Percentiles rank a stretch among this genome's conserved stretches.
phyloP scores from a whole-genome alignment of 2,888 invertebrate genomes.

The Rhodophaea formosa region DNA sequence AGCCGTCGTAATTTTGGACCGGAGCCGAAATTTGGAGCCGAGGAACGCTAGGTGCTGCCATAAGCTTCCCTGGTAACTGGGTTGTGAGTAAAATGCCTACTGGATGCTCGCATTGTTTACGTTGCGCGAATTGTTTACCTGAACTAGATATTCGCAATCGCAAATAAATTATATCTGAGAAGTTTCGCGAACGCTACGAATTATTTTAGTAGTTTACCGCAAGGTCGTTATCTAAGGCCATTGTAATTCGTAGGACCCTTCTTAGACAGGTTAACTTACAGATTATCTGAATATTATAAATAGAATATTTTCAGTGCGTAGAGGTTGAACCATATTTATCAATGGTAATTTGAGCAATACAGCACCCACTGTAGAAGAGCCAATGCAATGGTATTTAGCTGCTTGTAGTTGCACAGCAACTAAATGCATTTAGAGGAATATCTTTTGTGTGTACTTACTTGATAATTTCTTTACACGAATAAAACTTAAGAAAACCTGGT shows the following conservation, averaged over 20 bases:
- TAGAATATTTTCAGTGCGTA: too few relatives aligned
- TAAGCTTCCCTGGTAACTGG: slow-evolving; percentile 32
- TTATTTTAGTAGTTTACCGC: not conserved
- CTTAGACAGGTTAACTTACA: not conserved
- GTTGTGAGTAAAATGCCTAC: slow-evolving; percentile 9
- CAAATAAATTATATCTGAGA: not conserved
- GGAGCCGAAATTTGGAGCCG: slow-evolving; percentile 58
- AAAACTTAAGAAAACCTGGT: too few relatives aligned
- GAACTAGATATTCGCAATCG: slow-evolving; percentile 5
- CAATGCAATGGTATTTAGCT: too few relatives aligned
- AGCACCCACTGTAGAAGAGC: too few relatives aligned
- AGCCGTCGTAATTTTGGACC: slow-evolving; percentile 57
- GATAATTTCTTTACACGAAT: too few relatives aligned
- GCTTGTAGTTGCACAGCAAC: too few relatives aligned
- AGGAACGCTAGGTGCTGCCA: slow-evolving; percentile 41
- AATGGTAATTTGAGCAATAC: too few relatives aligned
- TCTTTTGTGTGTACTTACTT: too few relatives aligned
- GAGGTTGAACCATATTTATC: too few relatives aligned
- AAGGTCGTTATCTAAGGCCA: not conserved
- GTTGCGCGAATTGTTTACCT: slow-evolving; percentile 16
- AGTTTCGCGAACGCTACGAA: not conserved
- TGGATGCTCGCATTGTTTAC: slow-evolving; percentile 45
- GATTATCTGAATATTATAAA: not conserved
- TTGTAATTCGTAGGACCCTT: not conserved
- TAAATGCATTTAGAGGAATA: too few relatives aligned